These are phyloP conservation scores for Crypturellus tataupa DNA, from an alignment of 2,797 vertebrate species.

Conservation along the genomic window DNA sequence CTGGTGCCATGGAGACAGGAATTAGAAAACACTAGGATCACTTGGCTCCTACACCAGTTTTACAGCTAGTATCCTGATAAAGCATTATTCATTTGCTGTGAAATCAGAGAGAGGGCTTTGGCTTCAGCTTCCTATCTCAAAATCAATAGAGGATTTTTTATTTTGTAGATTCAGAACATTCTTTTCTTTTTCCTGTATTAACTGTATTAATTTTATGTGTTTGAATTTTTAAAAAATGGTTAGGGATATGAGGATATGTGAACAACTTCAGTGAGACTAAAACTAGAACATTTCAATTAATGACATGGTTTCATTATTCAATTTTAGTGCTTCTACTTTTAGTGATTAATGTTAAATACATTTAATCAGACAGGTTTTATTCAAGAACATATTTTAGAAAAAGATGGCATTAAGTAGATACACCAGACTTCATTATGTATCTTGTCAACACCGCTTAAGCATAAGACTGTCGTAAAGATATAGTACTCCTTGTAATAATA, in stretches of 20 bases:
- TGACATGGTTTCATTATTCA: neutral
- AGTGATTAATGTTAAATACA: conserved; percentile 5
- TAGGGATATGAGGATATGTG: neutral
- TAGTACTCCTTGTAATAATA: neutral
- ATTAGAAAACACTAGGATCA: neutral
- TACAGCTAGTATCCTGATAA: neutral
- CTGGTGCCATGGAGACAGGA: neutral
- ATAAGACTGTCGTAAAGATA: neutral
- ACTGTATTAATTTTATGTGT: neutral
- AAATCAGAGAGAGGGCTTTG: neutral
- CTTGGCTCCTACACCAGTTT: neutral
- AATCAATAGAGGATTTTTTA: neutral
- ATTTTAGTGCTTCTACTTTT: neutral
- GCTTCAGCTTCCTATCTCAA: neutral
- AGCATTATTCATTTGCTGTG: neutral
- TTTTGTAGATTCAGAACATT: neutral
- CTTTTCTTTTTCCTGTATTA: neutral
- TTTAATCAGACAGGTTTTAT: neutral
- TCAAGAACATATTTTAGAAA: neutral
- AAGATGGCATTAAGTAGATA: neutral
- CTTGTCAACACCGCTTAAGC: neutral
- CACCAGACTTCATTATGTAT: neutral
- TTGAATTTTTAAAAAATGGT: neutral
- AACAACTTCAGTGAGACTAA: neutral
- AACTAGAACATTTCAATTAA: neutral